These are phyloP conservation scores for Odontothrips loti DNA, from an alignment of 2,888 invertebrate species.

Conservation along the genomic window DNA sequence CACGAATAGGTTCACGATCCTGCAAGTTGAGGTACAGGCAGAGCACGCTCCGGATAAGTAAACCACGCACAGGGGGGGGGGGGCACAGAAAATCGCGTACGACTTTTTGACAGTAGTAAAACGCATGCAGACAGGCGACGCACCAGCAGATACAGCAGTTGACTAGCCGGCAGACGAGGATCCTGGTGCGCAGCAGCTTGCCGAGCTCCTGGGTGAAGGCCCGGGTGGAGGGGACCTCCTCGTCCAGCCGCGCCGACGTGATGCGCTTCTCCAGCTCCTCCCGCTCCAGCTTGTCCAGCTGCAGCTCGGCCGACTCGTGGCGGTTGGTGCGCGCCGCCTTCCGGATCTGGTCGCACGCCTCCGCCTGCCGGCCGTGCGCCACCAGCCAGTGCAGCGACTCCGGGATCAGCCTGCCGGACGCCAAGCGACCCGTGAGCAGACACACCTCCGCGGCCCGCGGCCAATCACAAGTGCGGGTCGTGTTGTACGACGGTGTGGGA, in stretches of 20 bases:
- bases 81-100: too few species aligned
- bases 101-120: too few species aligned
- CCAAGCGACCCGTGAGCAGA: too few species aligned
- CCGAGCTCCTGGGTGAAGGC: not conserved
- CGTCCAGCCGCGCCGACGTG: not conserved
- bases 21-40: too few species aligned
- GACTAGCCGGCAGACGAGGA: not conserved
- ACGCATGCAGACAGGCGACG: not conserved
- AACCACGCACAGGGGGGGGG: too few species aligned
- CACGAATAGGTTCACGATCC: conserved; percentile 22
- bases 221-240: not conserved
- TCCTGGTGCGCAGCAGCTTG: not conserved
- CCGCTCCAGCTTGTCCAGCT: conserved; percentile 29
- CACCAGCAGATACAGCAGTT: conserved; percentile 19
- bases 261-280: not conserved
- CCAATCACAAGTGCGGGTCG: too few species aligned
- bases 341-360: conserved; percentile 40
- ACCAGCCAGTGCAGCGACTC: conserved; percentile 50
- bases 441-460: too few species aligned
- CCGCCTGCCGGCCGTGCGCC: conserved; percentile 43
- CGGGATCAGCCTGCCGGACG: conserved; percentile 43
- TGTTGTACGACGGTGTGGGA: too few species aligned
- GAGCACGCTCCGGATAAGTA: too few species aligned
- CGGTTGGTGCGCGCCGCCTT: conserved; percentile 30
- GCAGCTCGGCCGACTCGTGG: conserved; percentile 21